Conservation (phyloP, 2,113 vertebrate species). For the Glaucidium brasilianum region DNA sequence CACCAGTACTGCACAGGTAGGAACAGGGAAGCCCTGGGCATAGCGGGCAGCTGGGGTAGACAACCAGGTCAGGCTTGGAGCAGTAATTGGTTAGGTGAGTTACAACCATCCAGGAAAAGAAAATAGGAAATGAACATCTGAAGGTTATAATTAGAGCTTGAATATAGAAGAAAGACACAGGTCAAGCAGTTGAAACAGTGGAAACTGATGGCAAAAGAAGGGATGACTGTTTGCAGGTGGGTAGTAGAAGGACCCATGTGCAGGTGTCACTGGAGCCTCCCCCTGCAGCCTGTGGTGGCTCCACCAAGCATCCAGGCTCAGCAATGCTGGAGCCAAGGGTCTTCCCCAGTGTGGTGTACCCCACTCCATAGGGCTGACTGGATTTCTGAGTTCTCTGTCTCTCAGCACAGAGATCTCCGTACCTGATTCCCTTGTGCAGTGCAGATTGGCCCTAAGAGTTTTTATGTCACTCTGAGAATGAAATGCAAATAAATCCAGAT, state of each 20-base stretch:
- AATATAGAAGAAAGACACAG: neutral
- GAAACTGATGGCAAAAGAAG: neutral
- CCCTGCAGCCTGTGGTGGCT: neutral
- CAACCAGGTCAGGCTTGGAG: neutral
- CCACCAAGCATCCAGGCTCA: rapidly evolving
- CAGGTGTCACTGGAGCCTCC: neutral
- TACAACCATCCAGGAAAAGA: neutral
- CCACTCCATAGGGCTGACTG: rapidly evolving
- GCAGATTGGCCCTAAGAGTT: neutral
- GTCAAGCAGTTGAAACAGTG: neutral
- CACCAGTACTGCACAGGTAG: too few relatives aligned
- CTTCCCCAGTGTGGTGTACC: rapidly evolving
- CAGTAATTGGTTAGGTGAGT: neutral
- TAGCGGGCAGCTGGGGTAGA: rapidly evolving
- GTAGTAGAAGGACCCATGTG: neutral
- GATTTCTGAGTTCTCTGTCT: neutral
- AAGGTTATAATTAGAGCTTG: neutral
- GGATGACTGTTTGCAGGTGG: neutral
- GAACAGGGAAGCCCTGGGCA: neutral
- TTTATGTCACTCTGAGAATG: neutral
- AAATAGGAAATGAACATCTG: neutral
- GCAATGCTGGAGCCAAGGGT: neutral
- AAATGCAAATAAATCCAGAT: constrained; percentile 15
- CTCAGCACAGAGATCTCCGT: neutral
- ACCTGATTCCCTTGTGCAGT: neutral